A percentile compares a stretch with the other conserved stretches of the same genome.
Evolutionary conservation across 2,888 invertebrate genomes (phyloP).

Genomic region (Mythimna impura): DNA sequence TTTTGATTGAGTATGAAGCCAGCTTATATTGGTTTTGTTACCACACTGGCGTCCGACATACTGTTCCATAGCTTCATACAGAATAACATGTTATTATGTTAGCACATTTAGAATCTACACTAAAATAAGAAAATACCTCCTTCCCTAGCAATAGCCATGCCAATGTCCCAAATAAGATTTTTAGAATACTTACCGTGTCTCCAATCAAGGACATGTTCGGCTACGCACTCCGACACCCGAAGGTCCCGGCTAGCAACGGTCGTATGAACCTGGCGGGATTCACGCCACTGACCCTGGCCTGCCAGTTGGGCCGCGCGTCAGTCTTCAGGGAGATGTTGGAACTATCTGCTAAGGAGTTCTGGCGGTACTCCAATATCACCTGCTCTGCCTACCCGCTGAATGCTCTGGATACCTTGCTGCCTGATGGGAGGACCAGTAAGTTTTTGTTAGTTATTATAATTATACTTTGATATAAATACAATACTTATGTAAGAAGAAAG

Average conservation of each 20-base stretch:
- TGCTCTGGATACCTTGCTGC: slow-evolving; percentile 98
- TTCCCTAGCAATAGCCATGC: too few relatives aligned
- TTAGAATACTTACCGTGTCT: slow-evolving; percentile 11
- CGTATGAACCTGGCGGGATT: slow-evolving; percentile 97
- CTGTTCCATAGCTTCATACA: too few relatives aligned
- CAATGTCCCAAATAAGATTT: too few relatives aligned
- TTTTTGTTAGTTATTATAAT: slow-evolving; percentile 2
- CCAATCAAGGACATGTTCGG: slow-evolving; percentile 98
- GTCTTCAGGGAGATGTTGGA: slow-evolving; percentile 99
- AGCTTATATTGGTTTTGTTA: not conserved
- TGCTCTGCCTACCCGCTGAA: slow-evolving; percentile 99
- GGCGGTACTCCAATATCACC: slow-evolving; percentile 99
- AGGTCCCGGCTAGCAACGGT: slow-evolving; percentile 97
- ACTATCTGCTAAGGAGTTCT: slow-evolving; percentile 98
- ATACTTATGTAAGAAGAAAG: too few relatives aligned
- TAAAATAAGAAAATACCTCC: not conserved
- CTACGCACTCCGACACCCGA: slow-evolving; percentile 98
- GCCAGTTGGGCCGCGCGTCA: slow-evolving; percentile 98
- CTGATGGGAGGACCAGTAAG: slow-evolving; percentile 98
- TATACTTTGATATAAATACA: too few relatives aligned
- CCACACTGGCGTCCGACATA: not conserved
- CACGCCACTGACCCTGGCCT: slow-evolving; percentile 98
- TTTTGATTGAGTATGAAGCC: not conserved
- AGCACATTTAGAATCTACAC: not conserved
- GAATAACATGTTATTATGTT: not conserved